Percentiles rank a stretch among this genome's conserved stretches.
These are phyloP conservation scores for Eleginops maclovinus DNA, from an alignment of 2,113 vertebrate species.

Conservation along the genomic window DNA sequence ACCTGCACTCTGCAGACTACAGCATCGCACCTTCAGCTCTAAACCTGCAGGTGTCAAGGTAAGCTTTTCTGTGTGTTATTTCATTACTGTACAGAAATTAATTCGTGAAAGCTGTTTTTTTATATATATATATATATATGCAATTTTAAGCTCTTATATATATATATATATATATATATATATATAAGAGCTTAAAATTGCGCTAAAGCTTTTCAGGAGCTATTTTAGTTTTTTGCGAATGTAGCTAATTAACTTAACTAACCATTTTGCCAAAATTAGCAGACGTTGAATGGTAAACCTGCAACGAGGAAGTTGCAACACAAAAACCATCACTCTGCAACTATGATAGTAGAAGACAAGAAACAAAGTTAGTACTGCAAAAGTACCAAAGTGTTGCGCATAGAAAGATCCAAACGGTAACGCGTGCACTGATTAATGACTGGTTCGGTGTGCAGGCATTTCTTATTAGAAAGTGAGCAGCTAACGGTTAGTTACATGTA, in stretches of 20 bases:
- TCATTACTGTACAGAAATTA: not conserved
- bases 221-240: too few species aligned
- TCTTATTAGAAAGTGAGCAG: too few species aligned
- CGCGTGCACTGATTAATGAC: not conserved
- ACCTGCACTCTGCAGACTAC: slow-evolving; percentile 24
- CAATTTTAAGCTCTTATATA: too few species aligned
- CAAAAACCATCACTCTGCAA: not conserved
- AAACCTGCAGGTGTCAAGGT: slow-evolving; percentile 53
- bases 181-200: too few species aligned
- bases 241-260: not conserved
- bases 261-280: not conserved
- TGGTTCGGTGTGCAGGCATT: too few species aligned
- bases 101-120: too few species aligned
- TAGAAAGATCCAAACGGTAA: not conserved
- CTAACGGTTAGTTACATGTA: too few species aligned
- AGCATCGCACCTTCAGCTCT: slow-evolving; percentile 18
- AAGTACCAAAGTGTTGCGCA: not conserved
- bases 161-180: too few species aligned
- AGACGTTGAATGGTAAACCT: not conserved
- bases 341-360: not conserved
- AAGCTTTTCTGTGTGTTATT: not conserved
- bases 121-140: too few species aligned
- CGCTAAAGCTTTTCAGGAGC: too few species aligned
- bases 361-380: not conserved
- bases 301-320: too few species aligned